Evolutionary conservation across 1,140 invertebrate species (phyloP).

Genomic region (Apis cerana): DNA sequence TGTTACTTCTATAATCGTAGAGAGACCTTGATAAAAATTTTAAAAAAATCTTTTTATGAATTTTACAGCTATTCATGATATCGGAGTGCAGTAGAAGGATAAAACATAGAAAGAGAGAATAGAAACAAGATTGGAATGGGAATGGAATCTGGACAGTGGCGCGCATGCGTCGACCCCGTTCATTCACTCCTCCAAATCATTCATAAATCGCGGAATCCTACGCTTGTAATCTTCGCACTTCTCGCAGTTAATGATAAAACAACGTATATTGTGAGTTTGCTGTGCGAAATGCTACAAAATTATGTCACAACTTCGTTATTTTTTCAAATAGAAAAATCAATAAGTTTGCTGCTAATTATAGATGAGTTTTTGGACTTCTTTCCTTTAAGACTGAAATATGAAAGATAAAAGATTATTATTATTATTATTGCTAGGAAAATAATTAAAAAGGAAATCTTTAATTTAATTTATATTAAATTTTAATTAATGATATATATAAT

Average conservation of each 20-base stretch:
- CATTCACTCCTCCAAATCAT: slow-evolving; percentile 61
- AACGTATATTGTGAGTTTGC: not conserved
- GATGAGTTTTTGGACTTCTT: not conserved
- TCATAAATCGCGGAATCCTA: slow-evolving; percentile 52
- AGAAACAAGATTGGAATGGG: slow-evolving; percentile 52
- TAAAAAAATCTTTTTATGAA: slow-evolving; percentile 48
- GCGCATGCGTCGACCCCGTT: slow-evolving; percentile 51
- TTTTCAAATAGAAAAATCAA: not conserved
- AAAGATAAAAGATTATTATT: not conserved
- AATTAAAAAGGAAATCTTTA: no score
- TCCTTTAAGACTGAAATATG: not conserved
- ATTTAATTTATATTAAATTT: no score
- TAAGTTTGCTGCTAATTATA: not conserved
- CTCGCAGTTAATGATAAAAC: slow-evolving; percentile 25
- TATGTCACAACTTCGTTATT: not conserved
- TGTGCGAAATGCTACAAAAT: not conserved
- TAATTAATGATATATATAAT: no score
- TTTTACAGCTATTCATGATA: slow-evolving; percentile 43
- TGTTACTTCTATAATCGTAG: no score
- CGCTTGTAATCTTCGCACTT: slow-evolving; percentile 1
- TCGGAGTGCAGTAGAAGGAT: slow-evolving; percentile 40
- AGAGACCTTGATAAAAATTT: slow-evolving; percentile 1
- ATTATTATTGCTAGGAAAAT: no score
- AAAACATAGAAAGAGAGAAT: slow-evolving; percentile 46
- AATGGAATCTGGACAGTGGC: slow-evolving; percentile 53